Evolutionary conservation across 2,888 invertebrate species (phyloP), one percentile per base, ranked within the genome.

Genomic region (Endotricha flammealis): DNA sequence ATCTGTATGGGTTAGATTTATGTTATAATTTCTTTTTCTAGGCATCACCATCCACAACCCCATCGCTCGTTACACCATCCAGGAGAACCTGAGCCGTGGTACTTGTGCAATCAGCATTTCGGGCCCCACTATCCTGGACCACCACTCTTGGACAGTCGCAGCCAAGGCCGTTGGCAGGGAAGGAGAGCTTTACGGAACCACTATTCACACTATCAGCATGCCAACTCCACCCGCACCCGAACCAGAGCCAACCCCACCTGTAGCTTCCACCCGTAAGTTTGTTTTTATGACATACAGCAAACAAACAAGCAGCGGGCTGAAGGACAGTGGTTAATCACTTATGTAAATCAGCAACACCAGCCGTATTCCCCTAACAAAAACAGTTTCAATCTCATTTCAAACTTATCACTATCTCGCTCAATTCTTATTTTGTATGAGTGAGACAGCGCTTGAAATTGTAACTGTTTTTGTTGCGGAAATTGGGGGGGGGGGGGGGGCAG

Each of bases 91-190:
- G 0, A 1, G 27, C 0, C 12, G 0, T 0, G 73, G 78, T 1
- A 7, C 8, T 4, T 81, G 82, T 41, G 31, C 35, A 12, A 45
- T 82, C 2, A 4, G 14, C 1, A 57, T 75, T 1, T 2, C 8
- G 0, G 10, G 39, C 5, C 66, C 76, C 0, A 45, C 43, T 0
- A 45, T 48, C 1, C 20, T 70, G 11, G 79, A 83, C 31, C 28
- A 48, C 7, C 64, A 63, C 3, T 74, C 79, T 0, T 83, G 83
- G 83, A 70, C 72, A 1, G 56, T 83, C 7, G 69, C 55, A 1
- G 69, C 66, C 13, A 73, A 54, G 46, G 33, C 74, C 17, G 25
- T 8, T 0, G 73, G 69, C 1, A 53, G 53, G 1, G 52, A 58
- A 4, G 44, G 38, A 0, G 81, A 82, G 50, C 32, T 76, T n/a